A percentile compares a stretch with the other conserved stretches of the same genome.
These are phyloP conservation scores for Melanophora roralis DNA, from an alignment of 2,888 invertebrate genomes.

Conservation along the genomic window DNA sequence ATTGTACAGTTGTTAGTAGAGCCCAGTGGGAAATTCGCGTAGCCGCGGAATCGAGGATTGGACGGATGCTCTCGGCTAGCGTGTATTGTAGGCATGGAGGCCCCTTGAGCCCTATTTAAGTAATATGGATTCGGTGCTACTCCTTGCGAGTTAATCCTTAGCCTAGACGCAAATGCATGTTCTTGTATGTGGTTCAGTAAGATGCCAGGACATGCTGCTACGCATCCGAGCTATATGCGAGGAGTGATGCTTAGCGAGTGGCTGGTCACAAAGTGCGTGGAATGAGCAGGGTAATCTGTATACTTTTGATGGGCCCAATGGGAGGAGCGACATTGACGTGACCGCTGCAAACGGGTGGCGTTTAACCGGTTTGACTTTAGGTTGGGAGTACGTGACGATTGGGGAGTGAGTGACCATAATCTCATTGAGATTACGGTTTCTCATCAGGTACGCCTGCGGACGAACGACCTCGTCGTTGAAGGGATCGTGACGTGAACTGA, in stretches of 20 bases:
- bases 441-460: too few relatives aligned
- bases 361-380: too few relatives aligned
- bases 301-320: slow-evolving; percentile 7
- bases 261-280: too few relatives aligned
- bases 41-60: not conserved
- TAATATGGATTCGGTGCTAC: not conserved
- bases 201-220: not conserved
- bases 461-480: too few relatives aligned
- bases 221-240: not conserved
- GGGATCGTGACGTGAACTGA: too few relatives aligned
- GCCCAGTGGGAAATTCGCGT: not conserved
- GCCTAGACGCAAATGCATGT: too few relatives aligned
- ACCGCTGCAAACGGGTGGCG: not conserved
- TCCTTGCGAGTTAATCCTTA: not conserved
- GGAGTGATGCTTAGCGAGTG: too few relatives aligned
- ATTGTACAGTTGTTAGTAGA: too few relatives aligned
- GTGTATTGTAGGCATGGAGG: not conserved
- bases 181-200: too few relatives aligned
- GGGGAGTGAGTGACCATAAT: too few relatives aligned
- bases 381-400: too few relatives aligned
- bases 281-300: not conserved
- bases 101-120: not conserved
- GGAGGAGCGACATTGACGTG: slow-evolving; percentile 1
- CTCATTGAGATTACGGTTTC: too few relatives aligned
- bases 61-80: not conserved